Evolutionary conservation across 53 echinoderm and acorn worm species (phyloP).

Genomic region (Mesocentrotus franciscanus): DNA sequence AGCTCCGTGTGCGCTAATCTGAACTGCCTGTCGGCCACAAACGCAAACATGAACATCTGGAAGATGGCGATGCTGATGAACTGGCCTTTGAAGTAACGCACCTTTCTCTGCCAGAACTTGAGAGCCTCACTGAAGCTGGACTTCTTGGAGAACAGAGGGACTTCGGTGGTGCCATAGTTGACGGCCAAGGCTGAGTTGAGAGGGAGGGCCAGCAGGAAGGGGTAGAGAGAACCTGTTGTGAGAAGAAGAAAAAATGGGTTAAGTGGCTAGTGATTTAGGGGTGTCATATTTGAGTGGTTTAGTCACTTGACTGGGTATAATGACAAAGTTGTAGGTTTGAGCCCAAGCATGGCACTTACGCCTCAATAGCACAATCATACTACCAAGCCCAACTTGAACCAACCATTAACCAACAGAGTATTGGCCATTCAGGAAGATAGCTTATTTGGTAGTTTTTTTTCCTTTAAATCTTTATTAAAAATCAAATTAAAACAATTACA

Average conservation of each 20-base stretch:
- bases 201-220: constrained; percentile 74
- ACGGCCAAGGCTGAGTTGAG: constrained; percentile 77
- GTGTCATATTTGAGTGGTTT: not conserved
- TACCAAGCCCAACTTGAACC: too few species aligned
- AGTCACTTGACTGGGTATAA: too few species aligned
- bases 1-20: constrained; percentile 14
- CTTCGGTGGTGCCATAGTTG: constrained; percentile 76
- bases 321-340: too few species aligned
- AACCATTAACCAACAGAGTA: too few species aligned
- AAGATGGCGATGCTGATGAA: constrained; percentile 81
- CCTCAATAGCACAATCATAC: too few species aligned
- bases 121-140: constrained; percentile 29
- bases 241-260: not conserved
- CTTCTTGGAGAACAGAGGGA: constrained; percentile 72
- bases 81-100: constrained; percentile 86
- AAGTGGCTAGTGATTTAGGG: not conserved
- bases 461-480: too few species aligned
- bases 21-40: constrained; percentile 79
- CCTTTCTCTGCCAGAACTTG: constrained; percentile 80
- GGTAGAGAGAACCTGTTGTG: constrained; percentile 78
- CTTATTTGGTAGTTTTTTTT: too few species aligned
- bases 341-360: too few species aligned
- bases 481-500: too few species aligned
- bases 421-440: too few species aligned
- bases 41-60: constrained; percentile 76